phyloP scores from a whole-genome alignment of 2,113 vertebrate genomes.

The Felis catus region F.catus_Fca126_mat1.0 CM031415.1:179350501-179351000 shows the following conservation, averaged over 20 bases:
- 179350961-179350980: background rate
- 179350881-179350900: background rate
- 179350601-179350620: background rate
- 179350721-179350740: background rate
- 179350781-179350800: background rate
- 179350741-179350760: background rate
- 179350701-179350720: background rate
- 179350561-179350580: background rate
- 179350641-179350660: background rate
- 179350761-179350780: background rate
- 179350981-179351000: background rate
- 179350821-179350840: background rate
- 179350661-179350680: background rate
- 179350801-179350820: background rate
- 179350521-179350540: background rate
- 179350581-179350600: background rate
- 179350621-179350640: background rate
- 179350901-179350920: background rate
- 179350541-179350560: background rate
- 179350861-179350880: background rate
- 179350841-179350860: background rate
- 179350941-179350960: background rate
- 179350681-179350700: background rate
- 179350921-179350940: background rate
- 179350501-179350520: background rate